Evolutionary conservation across 1,140 invertebrate genomes (phyloP), one percentile per base, ranked within the genome.

Genomic region (Drosophila nebulosa): DNA sequence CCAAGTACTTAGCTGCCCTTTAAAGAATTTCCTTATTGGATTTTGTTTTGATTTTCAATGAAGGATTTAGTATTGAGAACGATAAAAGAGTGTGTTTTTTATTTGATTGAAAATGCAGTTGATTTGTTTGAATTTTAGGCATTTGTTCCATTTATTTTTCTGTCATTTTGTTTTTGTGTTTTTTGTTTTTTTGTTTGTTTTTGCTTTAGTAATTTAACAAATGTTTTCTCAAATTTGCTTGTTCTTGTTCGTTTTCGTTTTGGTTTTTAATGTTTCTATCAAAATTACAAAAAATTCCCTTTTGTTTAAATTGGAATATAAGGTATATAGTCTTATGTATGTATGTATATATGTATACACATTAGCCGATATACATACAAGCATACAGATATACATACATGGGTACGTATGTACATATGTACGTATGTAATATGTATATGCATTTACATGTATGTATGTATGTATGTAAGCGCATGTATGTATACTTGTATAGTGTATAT

Each of bases 201-300:
- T 42, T 42, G 39, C 5, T 18, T 42, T 42, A 16, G 30, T 32
- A 32, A 32, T 61, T 27, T 76, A 76, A 77, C 73, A 77, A 65
- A 65, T 70, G 57, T 61, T 35, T 76, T 76, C 66, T 61, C 74
- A 75, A 66, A 69, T 79, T 32, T 30, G 12, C 63, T 46, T 55
- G 9, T 12, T 66, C 60, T 61, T 61, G 65, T n/a, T 39, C 30
- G 63, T 66, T 61, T 39, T 69, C 52, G n/a, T 36, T 39, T 78
- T 60, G 66, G 59, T 70, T 78, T 85, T 86, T 79, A 77, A 88
- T 83, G 81, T 86, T 86, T 86, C 74, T 88, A 88, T 88, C 83
- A 85, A 85, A 85, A 85, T 85, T 85, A 85, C 80, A 85, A 88
- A 77, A 86, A 86, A 86, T 81, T 88, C 78, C 81, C 60, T 81